Conservation (phyloP, 2,888 invertebrate genomes). For the Lochmaea crataegi region DNA sequence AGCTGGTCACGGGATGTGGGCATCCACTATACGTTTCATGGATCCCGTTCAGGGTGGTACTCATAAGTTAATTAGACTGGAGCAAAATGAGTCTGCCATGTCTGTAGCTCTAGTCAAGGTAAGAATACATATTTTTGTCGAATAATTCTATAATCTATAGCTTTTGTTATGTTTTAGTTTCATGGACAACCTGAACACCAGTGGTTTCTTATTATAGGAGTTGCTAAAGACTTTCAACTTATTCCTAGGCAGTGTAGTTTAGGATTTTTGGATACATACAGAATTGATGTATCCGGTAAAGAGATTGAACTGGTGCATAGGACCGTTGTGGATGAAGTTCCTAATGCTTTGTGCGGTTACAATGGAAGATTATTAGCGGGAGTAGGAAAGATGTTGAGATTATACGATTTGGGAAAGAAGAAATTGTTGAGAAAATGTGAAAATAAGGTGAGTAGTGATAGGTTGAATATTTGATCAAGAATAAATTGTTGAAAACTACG, state of each 20-base stretch:
- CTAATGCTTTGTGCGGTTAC: conserved; percentile 86
- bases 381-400: conserved; percentile 88
- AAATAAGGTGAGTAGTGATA: conserved; percentile 74
- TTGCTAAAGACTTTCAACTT: conserved; percentile 80
- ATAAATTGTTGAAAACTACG: no score
- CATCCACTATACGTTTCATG: conserved; percentile 87
- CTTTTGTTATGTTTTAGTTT: conserved; percentile 48
- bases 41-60: conserved; percentile 80
- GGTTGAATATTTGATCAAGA: neutral
- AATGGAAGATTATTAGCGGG: conserved; percentile 93
- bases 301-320: conserved; percentile 92
- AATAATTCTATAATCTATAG: neutral
- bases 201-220: conserved; percentile 81
- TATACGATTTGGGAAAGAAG: conserved; percentile 97
- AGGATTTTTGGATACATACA: conserved; percentile 90
- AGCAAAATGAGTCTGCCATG: conserved; percentile 97
- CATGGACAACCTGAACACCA: conserved; percentile 63
- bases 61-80: conserved; percentile 81
- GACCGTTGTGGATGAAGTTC: conserved; percentile 88
- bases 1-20: conserved; percentile 97
- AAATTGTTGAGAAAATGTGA: conserved; percentile 98
- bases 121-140: neutral
- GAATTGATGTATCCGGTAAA: conserved; percentile 78
- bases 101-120: conserved; percentile 76
- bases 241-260: conserved; percentile 86